Percentiles rank a stretch among this genome's conserved stretches.
These are phyloP conservation scores for Discoglossus pictus DNA, from an alignment of 2,797 vertebrate genomes.

Conservation along the genomic window DNA sequence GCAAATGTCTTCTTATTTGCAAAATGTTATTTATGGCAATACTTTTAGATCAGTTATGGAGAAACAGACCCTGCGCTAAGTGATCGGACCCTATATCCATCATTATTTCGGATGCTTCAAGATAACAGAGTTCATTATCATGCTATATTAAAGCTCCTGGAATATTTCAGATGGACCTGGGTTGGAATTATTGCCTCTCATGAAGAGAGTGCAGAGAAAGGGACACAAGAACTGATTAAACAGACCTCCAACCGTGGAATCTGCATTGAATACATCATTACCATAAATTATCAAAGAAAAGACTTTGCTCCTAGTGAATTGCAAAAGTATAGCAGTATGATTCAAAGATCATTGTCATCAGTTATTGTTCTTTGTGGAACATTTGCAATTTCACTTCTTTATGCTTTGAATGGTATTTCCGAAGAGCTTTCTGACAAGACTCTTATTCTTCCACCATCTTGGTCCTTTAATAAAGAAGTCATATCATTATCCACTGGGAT, in stretches of 20 bases:
- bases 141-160: neutral
- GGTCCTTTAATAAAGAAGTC: no score
- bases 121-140: neutral
- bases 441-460: neutral
- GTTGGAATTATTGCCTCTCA: conserved; percentile 14
- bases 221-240: neutral
- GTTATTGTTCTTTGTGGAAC: conserved; percentile 17
- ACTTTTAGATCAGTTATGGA: conserved; percentile 16
- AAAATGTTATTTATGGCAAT: no score
- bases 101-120: conserved; percentile 4
- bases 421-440: neutral
- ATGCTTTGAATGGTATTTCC: neutral
- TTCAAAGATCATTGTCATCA: neutral
- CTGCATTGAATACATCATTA: conserved; percentile 23
- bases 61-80: conserved; percentile 9
- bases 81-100: conserved; percentile 8
- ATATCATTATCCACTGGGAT: no score
- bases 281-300: neutral
- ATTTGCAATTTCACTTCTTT: neutral
- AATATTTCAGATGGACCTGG: conserved; percentile 31
- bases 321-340: neutral
- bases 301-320: neutral
- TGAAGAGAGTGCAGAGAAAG: conserved; percentile 4
- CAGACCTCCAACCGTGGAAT: neutral
- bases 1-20: no score